Percentiles rank a stretch among this genome's conserved stretches.
Evolutionary conservation across 2,797 vertebrate genomes (phyloP).

Genomic region (Rhinoraja longicauda): DNA sequence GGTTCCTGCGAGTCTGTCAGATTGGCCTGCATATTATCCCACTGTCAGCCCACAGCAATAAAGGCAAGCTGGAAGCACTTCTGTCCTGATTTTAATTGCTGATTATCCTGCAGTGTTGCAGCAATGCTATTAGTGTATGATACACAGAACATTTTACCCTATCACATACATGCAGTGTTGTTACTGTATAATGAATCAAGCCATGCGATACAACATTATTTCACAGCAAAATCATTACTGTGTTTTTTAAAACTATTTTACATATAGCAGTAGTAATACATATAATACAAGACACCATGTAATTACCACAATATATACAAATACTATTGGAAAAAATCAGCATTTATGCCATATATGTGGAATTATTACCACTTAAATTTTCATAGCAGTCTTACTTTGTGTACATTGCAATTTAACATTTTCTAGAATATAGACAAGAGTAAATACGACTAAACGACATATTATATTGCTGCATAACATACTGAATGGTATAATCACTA

Average conservation of each 20-base stretch:
- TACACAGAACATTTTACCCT: constrained; percentile 44
- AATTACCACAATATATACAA: neutral
- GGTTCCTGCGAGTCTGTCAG: neutral
- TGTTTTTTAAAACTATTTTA: neutral
- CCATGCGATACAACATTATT: neutral
- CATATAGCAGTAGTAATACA: neutral
- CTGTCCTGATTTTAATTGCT: neutral
- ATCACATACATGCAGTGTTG: constrained; percentile 42
- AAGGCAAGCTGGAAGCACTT: neutral
- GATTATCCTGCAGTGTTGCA: constrained; percentile 56
- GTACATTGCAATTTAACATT: neutral
- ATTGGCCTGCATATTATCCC: neutral
- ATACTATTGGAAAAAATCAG: neutral
- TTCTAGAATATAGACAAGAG: no score
- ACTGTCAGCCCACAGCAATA: neutral
- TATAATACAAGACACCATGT: neutral
- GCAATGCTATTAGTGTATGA: constrained; percentile 58
- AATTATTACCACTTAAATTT: neutral
- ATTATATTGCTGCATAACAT: neutral
- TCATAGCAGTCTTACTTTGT: neutral
- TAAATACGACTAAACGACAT: no score
- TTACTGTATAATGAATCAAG: no score
- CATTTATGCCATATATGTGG: neutral
- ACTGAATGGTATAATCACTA: neutral
- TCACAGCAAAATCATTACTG: neutral